phyloP scores from a whole-genome alignment of 2,888 invertebrate genomes.

The Latrodectus hesperus region DNA sequence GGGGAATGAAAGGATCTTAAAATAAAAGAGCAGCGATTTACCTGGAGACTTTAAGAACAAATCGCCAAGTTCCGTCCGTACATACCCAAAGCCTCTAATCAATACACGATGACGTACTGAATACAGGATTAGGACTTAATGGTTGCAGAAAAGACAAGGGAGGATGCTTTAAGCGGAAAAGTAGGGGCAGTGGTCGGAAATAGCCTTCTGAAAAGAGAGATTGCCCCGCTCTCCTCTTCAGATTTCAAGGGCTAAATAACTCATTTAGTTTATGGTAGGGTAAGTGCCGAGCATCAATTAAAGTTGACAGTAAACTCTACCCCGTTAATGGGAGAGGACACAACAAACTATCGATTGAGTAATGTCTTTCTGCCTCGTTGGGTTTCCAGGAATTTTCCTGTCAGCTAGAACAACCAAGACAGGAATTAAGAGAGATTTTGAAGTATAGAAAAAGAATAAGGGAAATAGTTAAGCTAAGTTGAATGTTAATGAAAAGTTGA shows the following conservation, averaged over 20 bases:
- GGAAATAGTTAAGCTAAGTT: no score
- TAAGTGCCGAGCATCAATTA: slow-evolving; percentile 66
- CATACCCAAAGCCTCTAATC: slow-evolving; percentile 64
- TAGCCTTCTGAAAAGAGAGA: slow-evolving; percentile 50
- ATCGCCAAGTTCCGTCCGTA: slow-evolving; percentile 52
- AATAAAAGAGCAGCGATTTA: slow-evolving; percentile 68
- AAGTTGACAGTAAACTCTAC: slow-evolving; percentile 66
- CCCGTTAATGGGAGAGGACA: slow-evolving; percentile 26
- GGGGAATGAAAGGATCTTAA: slow-evolving; percentile 42
- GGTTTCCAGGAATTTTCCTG: no score
- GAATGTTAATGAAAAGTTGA: no score
- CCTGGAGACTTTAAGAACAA: slow-evolving; percentile 61
- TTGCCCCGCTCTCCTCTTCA: slow-evolving; percentile 9
- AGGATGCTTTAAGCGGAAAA: neutral
- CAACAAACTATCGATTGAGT: slow-evolving; percentile 46
- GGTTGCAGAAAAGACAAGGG: slow-evolving; percentile 40
- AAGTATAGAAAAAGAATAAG: no score
- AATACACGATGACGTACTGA: slow-evolving; percentile 68
- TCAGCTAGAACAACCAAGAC: no score
- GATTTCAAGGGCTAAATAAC: slow-evolving; percentile 68
- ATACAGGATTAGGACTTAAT: slow-evolving; percentile 68
- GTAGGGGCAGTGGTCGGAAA: slow-evolving; percentile 28
- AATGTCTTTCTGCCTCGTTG: neutral
- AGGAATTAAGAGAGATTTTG: no score
- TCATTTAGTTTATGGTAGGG: slow-evolving; percentile 66